Base-by-base conservation (phyloP, 2,888 invertebrate genomes). In the Drosophila emarginata region DNA sequence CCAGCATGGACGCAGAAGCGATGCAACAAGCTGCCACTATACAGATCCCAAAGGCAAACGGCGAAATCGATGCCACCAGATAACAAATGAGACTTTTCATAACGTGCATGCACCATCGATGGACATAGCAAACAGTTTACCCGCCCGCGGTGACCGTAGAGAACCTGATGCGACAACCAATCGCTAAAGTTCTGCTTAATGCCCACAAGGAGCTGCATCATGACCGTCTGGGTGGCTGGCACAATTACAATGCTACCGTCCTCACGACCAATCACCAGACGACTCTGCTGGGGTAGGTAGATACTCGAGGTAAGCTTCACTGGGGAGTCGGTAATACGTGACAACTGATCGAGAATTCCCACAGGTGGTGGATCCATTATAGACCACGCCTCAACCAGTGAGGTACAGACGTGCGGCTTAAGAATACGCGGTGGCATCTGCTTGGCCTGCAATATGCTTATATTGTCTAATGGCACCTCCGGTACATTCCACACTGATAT, bases 61-160 rank as follows among this genome's bases (percentile, higher is more conserved):
- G 98, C 98, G 92, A 99, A 99, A 92, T 99, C 99, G 11, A 98
- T 97, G 0, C 99, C 98, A 1, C 99, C 99, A 0, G 98, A 98
- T 0, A 99, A 95, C n/a, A 98, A 92, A 90, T 97, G 96, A 0
- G 96, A 93, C 76, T 96, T 95, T 90, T 98, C 97, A 90, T 97
- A 99, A 71, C 94, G 95, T 2, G 94, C 93, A 88, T 97, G 96
- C 6, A 98, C 96, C 83, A 98, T 96, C 82, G 98, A 96, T 0
- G 99, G 99, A 89, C 99, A 99, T 0, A 99, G 92, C 1, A 99
- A 93, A 89, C 98, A 98, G 91, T 98, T 99, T 0, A 99, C 98
- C 52, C 97, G 93, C 0, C 98, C 98, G 53, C 96, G 96, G 91
- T 99, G 99, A 0, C 98, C 98, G 0, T 95, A 92, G 0, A 98